Evolutionary conservation across 64 coral and sea anemone species (phyloP).

Genomic region (Pocillopora damicornis): DNA sequence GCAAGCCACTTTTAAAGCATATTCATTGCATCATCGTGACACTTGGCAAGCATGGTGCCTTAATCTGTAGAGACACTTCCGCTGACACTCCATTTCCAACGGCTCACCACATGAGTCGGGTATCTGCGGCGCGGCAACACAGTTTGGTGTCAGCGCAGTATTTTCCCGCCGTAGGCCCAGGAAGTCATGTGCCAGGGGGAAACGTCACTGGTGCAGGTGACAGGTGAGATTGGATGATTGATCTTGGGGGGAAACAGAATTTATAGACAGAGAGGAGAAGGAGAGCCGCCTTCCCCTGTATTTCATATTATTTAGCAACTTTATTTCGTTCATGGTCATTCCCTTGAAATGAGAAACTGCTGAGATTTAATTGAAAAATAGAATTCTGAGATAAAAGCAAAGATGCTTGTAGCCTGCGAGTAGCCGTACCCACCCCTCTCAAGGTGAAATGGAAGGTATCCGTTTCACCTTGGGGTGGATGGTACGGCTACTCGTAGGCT

Average conservation of each 20-base stretch:
- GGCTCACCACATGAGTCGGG: constrained; percentile 3
- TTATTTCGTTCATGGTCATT: too few species aligned
- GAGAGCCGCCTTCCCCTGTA: too few species aligned
- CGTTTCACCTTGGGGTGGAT: too few species aligned
- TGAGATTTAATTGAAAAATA: too few species aligned
- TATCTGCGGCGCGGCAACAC: constrained; percentile 41
- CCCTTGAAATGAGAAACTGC: too few species aligned
- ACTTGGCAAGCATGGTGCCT: constrained; percentile 76
- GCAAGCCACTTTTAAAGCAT: constrained; percentile 74
- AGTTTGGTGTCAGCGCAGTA: constrained; percentile 75
- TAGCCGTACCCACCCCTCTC: too few species aligned
- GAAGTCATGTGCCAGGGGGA: constrained; percentile 45
- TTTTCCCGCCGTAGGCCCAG: constrained; percentile 51
- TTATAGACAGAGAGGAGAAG: too few species aligned
- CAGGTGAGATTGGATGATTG: constrained; percentile 50
- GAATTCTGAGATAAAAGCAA: too few species aligned
- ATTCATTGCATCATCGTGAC: constrained; percentile 89
- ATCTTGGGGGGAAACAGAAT: background rate
- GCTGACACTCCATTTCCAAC: constrained; percentile 82
- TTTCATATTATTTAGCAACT: too few species aligned
- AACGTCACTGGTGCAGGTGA: constrained; percentile 95
- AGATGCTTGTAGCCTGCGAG: too few species aligned
- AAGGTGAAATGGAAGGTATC: too few species aligned
- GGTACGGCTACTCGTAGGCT: too few species aligned
- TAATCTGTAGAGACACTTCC: constrained; percentile 79